Evolutionary conservation across 2,888 invertebrate species (phyloP).

Genomic region (Ornithoptera priamus): DNA sequence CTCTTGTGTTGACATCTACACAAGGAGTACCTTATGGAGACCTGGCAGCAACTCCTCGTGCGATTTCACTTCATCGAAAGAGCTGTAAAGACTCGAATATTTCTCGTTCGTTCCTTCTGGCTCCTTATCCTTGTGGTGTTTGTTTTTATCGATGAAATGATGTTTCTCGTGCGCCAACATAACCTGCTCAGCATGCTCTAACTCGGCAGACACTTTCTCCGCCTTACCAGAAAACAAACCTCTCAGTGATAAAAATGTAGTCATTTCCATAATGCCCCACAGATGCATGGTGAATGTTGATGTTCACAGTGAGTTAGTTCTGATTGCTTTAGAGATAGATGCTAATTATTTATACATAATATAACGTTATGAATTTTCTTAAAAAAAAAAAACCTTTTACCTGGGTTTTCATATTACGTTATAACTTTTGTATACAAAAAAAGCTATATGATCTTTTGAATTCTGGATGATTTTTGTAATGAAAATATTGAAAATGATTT

Average conservation of each 20-base stretch:
- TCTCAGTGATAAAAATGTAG: slow-evolving; percentile 58
- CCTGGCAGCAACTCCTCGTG: slow-evolving; percentile 64
- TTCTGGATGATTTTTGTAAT: no score
- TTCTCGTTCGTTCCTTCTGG: slow-evolving; percentile 53
- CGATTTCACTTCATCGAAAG: slow-evolving; percentile 70
- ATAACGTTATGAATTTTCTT: not conserved
- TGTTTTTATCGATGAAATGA: slow-evolving; percentile 63
- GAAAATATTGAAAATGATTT: no score
- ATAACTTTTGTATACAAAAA: no score
- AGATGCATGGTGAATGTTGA: slow-evolving; percentile 54
- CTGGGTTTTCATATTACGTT: no score
- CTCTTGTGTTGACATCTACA: slow-evolving; percentile 41
- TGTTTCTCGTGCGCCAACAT: slow-evolving; percentile 76
- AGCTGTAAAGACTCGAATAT: slow-evolving; percentile 70
- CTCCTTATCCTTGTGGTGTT: slow-evolving; percentile 52
- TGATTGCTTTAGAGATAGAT: slow-evolving; percentile 50
- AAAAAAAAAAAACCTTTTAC: no score
- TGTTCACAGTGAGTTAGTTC: slow-evolving; percentile 55
- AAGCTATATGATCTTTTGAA: no score
- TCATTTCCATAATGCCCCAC: slow-evolving; percentile 35
- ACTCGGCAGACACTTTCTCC: slow-evolving; percentile 75
- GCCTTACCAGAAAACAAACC: slow-evolving; percentile 78
- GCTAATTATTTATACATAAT: not conserved
- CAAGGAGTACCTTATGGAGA: slow-evolving; percentile 67
- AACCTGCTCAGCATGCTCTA: slow-evolving; percentile 78